Percentiles rank a stretch among this genome's conserved stretches.
Evolutionary conservation across 2,888 invertebrate species (phyloP).

Genomic region (Thalpophila matura): DNA sequence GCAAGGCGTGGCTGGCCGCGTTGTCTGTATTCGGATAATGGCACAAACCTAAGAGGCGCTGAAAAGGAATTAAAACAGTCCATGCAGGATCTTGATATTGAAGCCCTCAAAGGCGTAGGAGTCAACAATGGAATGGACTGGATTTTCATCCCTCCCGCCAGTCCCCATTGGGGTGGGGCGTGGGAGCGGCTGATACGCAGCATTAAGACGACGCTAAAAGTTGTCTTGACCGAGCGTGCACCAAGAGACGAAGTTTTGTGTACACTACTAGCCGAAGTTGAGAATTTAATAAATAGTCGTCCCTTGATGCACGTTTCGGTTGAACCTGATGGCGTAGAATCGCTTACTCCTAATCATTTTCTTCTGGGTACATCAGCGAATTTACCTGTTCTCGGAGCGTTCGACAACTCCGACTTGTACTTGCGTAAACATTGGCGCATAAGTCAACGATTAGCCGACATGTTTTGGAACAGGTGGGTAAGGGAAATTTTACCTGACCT

Average conservation of each 20-base stretch:
- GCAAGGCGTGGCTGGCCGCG: slow-evolving; percentile 37
- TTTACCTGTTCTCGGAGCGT: too few species aligned
- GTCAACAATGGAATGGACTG: slow-evolving; percentile 13
- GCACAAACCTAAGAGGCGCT: slow-evolving; percentile 41
- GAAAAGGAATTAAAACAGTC: slow-evolving; percentile 16
- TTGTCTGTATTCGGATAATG: slow-evolving; percentile 49
- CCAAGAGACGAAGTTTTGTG: slow-evolving; percentile 24
- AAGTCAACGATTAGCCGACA: too few species aligned
- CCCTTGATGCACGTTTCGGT: slow-evolving; percentile 34
- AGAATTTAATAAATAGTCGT: slow-evolving; percentile 42
- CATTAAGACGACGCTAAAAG: slow-evolving; percentile 26
- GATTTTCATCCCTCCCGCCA: slow-evolving; percentile 3
- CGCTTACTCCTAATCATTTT: too few species aligned
- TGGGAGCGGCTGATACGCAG: slow-evolving; percentile 18
- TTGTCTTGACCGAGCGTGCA: slow-evolving; percentile 29
- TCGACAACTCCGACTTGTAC: too few species aligned
- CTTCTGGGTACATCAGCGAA: too few species aligned
- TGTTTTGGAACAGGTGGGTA: too few species aligned
- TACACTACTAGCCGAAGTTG: slow-evolving; percentile 32
- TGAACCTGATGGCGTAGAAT: too few species aligned
- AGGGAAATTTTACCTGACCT: too few species aligned
- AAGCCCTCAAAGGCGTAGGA: slow-evolving; percentile 5
- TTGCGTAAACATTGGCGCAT: too few species aligned
- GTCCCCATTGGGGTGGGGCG: too few species aligned
- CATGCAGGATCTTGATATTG: slow-evolving; percentile 1